Evolutionary conservation across 1,140 invertebrate genomes (phyloP).

Genomic region (Eumaeus atala): DNA sequence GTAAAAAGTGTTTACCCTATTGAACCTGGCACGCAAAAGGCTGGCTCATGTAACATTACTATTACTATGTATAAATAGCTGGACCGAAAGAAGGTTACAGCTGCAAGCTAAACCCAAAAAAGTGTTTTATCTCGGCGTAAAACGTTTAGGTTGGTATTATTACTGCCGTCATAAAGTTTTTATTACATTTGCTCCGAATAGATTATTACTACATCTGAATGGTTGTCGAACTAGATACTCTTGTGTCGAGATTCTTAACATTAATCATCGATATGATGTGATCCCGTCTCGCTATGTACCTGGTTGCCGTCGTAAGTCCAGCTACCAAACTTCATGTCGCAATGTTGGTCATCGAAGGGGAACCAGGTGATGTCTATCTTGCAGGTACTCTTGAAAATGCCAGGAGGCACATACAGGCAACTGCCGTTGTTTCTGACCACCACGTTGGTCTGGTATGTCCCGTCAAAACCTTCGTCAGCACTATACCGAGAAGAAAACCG

Average conservation of each 20-base stretch:
- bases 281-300: constrained; percentile 71
- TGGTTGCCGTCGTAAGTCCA: constrained; percentile 96
- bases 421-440: constrained; percentile 95
- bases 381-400: constrained; percentile 99
- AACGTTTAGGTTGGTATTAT: constrained; percentile 8
- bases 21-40: constrained; percentile 10
- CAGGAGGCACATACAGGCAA: constrained; percentile 97
- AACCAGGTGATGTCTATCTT: constrained; percentile 99
- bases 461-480: constrained; percentile 98
- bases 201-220: not conserved
- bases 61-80: constrained; percentile 10
- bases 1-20: constrained; percentile 6
- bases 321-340: constrained; percentile 96
- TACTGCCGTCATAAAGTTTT: constrained; percentile 7
- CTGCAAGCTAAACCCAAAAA: constrained; percentile 11
- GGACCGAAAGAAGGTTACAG: constrained; percentile 16
- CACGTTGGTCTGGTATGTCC: constrained; percentile 97
- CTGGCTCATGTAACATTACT: constrained; percentile 13
- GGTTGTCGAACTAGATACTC: constrained; percentile 1
- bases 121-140: constrained; percentile 9
- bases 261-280: not conserved
- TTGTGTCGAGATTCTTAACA: constrained; percentile 1
- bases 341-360: constrained; percentile 98
- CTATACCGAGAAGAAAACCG: constrained; percentile 74
- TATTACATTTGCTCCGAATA: constrained; percentile 6